Evolutionary conservation across 2,888 invertebrate species (phyloP), one percentile per base, ranked within the genome.

Genomic region (Antheraea yamamai): DNA sequence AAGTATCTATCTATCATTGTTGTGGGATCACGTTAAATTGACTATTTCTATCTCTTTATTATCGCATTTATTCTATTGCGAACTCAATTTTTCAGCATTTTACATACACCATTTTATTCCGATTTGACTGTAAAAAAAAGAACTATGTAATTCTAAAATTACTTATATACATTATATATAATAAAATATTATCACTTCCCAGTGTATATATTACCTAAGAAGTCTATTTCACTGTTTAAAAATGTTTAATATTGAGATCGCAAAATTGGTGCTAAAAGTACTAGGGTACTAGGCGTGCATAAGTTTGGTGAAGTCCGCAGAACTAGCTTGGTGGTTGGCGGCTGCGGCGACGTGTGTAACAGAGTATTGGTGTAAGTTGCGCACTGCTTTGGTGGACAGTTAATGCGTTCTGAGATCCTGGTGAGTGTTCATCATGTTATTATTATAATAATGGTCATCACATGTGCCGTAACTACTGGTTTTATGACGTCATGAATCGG

Each of bases 341-440:
- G 89, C 90, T 87, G 82, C 91, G 86, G 84, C 93, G 91, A 82
- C 90, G 92, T 92, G 92, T 92, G 91, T 93, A 93, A 93, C 92
- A 87, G 88, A 89, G 86, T 90, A 89, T 89, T 89, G 94, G 94
- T 93, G 92, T 94, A 93, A 93, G 92, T 93, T 85, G 89, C 88
- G 93, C 94, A 95, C 94, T 93, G 94, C 94, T 95, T 95, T 94
- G 94, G 94, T 95, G 94, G 91, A 93, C 92, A 93, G 94, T 92
- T 93, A 93, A 92, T 94, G 90, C 93, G 92, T 92, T 90, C 91
- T 89, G 90, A 90, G 86, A 90, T 84, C 90, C 89, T 88, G 94
- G 94, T 95, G 95, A 95, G 94, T 95, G 94, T 91, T 89, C 92
- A 93, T 93, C 90, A 87, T 94, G 89, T 92, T 92, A 92, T 92